Evolutionary conservation across 2,113 vertebrate species (phyloP).

Genomic region (Calyptomena viridis): DNA sequence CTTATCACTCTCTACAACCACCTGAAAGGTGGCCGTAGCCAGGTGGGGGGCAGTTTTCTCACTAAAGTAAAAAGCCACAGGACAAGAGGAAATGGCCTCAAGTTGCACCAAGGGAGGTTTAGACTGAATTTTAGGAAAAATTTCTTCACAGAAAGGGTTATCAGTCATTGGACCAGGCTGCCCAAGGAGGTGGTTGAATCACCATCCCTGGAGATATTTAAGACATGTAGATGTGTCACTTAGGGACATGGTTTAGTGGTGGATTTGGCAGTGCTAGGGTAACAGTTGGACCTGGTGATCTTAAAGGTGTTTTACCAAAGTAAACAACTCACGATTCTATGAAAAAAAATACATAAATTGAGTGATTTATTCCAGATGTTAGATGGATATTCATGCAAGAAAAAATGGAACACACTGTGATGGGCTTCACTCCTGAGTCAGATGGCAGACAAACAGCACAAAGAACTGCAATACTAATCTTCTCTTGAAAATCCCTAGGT

Average conservation of each 20-base stretch:
- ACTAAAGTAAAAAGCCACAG: background rate
- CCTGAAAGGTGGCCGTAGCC: background rate
- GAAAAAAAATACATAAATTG: background rate
- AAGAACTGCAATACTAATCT: background rate
- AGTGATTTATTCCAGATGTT: background rate
- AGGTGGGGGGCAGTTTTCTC: background rate
- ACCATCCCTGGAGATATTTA: background rate
- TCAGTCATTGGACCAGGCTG: background rate
- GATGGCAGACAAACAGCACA: background rate
- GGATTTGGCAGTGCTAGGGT: background rate
- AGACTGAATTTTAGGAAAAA: background rate
- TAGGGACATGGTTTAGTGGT: background rate
- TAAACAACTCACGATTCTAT: background rate
- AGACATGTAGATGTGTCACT: background rate
- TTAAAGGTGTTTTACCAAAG: background rate
- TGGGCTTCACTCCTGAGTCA: background rate
- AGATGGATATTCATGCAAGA: background rate
- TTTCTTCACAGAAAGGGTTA: background rate
- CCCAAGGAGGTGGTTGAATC: background rate
- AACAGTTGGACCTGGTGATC: background rate
- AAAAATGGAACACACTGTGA: background rate
- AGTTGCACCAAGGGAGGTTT: background rate
- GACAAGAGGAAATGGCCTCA: background rate
- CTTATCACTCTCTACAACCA: background rate
- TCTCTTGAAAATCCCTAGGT: background rate